These are phyloP conservation scores for Cheilosia urbana DNA, from an alignment of 2,888 invertebrate genomes.

Conservation along the genomic window DNA sequence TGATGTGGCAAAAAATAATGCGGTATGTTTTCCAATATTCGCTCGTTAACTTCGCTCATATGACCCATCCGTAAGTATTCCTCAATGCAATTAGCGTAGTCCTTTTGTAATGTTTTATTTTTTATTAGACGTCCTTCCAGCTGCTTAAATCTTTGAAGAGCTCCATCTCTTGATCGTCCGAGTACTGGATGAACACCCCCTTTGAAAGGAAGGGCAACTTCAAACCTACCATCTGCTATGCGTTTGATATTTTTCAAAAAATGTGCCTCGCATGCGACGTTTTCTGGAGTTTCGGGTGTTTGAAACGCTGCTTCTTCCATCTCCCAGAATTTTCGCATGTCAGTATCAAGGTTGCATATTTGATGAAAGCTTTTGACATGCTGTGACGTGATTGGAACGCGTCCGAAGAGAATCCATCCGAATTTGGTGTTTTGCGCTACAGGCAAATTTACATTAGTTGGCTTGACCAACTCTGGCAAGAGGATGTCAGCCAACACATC, in stretches of 20 bases:
- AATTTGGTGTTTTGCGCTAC: constrained; percentile 9
- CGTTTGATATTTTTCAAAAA: constrained; percentile 10
- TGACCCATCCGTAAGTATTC: constrained; percentile 23
- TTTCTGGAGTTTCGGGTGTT: constrained; percentile 20
- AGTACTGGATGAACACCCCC: constrained; percentile 9
- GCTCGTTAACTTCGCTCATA: constrained; percentile 23
- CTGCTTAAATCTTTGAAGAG: constrained; percentile 5
- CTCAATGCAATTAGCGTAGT: constrained; percentile 16
- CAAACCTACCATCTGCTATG: background rate
- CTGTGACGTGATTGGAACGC: background rate
- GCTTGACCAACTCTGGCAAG: constrained; percentile 14
- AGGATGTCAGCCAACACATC: constrained; percentile 28
- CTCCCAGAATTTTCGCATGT: constrained; percentile 3
- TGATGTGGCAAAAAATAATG: constrained; percentile 33
- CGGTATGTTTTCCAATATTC: background rate
- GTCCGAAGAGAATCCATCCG: constrained; percentile 24
- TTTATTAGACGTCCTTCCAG: constrained; percentile 5
- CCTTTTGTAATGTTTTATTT: background rate
- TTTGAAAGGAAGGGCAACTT: constrained; percentile 48
- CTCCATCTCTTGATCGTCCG: too few species aligned
- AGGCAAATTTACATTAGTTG: background rate
- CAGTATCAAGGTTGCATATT: background rate
- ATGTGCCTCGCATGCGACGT: constrained; percentile 27
- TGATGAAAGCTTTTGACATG: constrained; percentile 3
- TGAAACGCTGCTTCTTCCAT: background rate